Conservation (phyloP, 1,140 invertebrate species). For the Caenorhabditis briggsae region DNA sequence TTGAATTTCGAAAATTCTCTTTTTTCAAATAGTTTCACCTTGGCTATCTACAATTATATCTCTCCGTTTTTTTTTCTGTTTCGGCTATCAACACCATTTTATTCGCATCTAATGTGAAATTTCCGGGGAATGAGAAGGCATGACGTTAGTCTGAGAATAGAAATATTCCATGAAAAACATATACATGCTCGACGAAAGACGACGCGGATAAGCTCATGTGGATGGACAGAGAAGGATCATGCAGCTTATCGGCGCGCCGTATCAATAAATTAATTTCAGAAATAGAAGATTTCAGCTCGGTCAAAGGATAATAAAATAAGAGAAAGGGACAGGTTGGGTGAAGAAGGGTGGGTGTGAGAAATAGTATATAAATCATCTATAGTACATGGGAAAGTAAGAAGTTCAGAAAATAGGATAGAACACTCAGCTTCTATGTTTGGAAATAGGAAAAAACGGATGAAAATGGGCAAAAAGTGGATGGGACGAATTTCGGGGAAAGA, state of each 20-base stretch:
- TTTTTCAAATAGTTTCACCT: neutral
- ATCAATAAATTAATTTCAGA: slow-evolving; percentile 52
- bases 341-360: neutral
- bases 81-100: slow-evolving; percentile 43
- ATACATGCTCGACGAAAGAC: slow-evolving; percentile 5
- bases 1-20: neutral
- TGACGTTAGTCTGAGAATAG: slow-evolving; percentile 22
- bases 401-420: neutral
- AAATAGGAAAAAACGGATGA: slow-evolving; percentile 1
- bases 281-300: slow-evolving; percentile 27
- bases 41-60: neutral
- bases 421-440: slow-evolving; percentile 38
- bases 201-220: slow-evolving; percentile 24
- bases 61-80: neutral
- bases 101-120: slow-evolving; percentile 46
- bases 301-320: neutral
- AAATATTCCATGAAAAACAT: slow-evolving; percentile 30
- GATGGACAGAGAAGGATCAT: neutral
- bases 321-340: slow-evolving; percentile 32
- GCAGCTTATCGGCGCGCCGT: slow-evolving; percentile 21
- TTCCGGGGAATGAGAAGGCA: slow-evolving; percentile 42
- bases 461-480: slow-evolving; percentile 23
- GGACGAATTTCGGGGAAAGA: neutral
- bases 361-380: slow-evolving; percentile 28
- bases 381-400: slow-evolving; percentile 33